A percentile compares a stretch with the other conserved stretches of the same genome.
Conservation (phyloP, 1,140 invertebrate genomes). For the Gonioctena quinquepunctata region DNA sequence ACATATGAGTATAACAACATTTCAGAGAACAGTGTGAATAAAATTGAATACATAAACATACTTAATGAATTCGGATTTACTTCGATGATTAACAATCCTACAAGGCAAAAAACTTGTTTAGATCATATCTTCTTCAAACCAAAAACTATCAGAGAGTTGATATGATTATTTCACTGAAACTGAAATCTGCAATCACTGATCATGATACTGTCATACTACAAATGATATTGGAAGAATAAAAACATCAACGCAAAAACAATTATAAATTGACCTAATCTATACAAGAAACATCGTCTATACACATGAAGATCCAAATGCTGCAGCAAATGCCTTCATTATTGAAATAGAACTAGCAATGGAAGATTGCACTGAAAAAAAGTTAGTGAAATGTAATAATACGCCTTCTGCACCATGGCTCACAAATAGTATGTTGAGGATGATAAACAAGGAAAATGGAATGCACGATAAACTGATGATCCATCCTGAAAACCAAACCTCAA, state of each 20-base stretch:
- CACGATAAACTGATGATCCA: too few relatives aligned
- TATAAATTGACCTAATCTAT: not conserved
- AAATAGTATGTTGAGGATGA: too few relatives aligned
- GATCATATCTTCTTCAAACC: conserved; percentile 1
- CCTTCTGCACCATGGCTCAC: too few relatives aligned
- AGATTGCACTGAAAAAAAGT: too few relatives aligned
- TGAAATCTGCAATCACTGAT: not conserved
- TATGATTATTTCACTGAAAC: not conserved
- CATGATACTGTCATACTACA: not conserved
- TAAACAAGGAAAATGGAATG: too few relatives aligned
- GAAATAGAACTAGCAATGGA: too few relatives aligned
- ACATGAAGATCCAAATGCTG: too few relatives aligned
- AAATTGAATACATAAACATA: not conserved
- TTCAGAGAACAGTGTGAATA: not conserved
- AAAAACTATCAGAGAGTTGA: not conserved
- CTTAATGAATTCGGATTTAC: not conserved
- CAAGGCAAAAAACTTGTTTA: not conserved
- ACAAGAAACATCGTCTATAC: not conserved
- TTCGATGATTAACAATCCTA: conserved; percentile 1
- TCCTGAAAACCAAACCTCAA: too few relatives aligned
- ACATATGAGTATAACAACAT: conserved; percentile 5
- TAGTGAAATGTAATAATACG: too few relatives aligned
- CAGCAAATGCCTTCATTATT: too few relatives aligned
- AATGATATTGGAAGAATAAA: not conserved
- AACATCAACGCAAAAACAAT: not conserved